Evolutionary conservation across 2,797 vertebrate genomes (phyloP), one percentile per base, ranked within the genome.

Genomic region (Crypturellus tataupa): DNA sequence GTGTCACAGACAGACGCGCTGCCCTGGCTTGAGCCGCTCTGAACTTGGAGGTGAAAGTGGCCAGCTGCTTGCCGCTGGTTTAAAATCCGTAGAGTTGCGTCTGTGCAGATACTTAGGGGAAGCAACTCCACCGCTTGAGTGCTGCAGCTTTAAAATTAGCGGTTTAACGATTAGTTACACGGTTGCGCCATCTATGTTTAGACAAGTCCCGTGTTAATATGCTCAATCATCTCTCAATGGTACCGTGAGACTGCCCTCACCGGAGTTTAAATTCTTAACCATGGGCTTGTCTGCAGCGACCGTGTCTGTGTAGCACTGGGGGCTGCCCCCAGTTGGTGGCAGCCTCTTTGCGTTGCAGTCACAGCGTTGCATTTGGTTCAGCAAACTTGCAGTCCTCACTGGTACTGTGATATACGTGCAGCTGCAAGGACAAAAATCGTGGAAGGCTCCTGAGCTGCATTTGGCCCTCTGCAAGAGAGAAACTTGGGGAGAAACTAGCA

Each of bases 161-260:
- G 19, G 55, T 20, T 16, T 44, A 81, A 5, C 24, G 90, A 90
- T 92, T 37, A 40, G 51, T 93, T 68, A 62, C 89, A 13, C 90
- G 46, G 78, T 5, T 95, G 90, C 64, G 80, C 88, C 94, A 90
- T 58, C 94, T 91, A 70, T 64, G 92, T 47, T 79, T 81, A 35
- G 85, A 4, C 49, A 21, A 1, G 9, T 77, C 63, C 46, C 2
- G 2, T 5, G 29, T 20, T 68, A 51, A 3, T 72, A 15, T 3
- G 71, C 60, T 60, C 33, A 2, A 0, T 7, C 84, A 21, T 15
- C 72, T 73, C 75, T 27, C 33, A 19, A 24, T 0, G 9, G 20
- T 39, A 6, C 62, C 8, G 33, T 0, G 1, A 75, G 71, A 4
- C 0, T 9, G 13, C 29, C 46, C 46, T 46, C 86, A 3, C 21